These are phyloP conservation scores for Amblyopsis hoosieri DNA, from an alignment of 2,797 vertebrate genomes.

Conservation along the genomic window DNA sequence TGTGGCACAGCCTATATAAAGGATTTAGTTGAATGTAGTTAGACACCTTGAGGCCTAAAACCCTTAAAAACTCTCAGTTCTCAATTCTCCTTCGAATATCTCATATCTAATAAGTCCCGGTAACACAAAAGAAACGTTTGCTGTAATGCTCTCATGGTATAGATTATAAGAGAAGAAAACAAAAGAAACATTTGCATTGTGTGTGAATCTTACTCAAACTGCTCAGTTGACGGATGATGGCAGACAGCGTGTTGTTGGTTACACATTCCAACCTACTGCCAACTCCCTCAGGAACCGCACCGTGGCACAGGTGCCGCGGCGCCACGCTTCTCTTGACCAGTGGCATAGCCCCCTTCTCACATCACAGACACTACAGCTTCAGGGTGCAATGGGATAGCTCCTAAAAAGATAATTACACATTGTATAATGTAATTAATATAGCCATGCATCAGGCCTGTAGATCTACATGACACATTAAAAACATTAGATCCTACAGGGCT, in stretches of 20 bases:
- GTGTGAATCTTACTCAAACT: slow-evolving; percentile 83
- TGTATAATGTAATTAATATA: no score
- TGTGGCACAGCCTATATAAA: no score
- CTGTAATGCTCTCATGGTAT: background rate
- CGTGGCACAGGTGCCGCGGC: slow-evolving; percentile 85
- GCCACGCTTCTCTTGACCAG: slow-evolving; percentile 89
- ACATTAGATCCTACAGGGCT: no score
- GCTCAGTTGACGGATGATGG: slow-evolving; percentile 91
- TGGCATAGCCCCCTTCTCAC: slow-evolving; percentile 77
- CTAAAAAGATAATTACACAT: slow-evolving; percentile 1
- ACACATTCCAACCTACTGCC: slow-evolving; percentile 91
- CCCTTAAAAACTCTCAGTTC: no score
- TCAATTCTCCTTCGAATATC: no score
- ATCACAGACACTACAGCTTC: slow-evolving; percentile 33
- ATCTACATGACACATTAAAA: no score
- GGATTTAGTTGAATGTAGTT: no score
- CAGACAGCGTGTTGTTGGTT: slow-evolving; percentile 89
- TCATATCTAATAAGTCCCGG: no score
- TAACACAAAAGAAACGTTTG: no score
- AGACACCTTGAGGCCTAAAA: no score
- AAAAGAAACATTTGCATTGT: background rate
- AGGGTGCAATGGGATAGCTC: background rate
- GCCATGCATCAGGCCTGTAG: no score
- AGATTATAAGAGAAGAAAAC: background rate
- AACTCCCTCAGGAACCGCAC: slow-evolving; percentile 83